phyloP scores from a whole-genome alignment of 2,888 invertebrate species.

The Euspilapteryx auroguttella region DNA sequence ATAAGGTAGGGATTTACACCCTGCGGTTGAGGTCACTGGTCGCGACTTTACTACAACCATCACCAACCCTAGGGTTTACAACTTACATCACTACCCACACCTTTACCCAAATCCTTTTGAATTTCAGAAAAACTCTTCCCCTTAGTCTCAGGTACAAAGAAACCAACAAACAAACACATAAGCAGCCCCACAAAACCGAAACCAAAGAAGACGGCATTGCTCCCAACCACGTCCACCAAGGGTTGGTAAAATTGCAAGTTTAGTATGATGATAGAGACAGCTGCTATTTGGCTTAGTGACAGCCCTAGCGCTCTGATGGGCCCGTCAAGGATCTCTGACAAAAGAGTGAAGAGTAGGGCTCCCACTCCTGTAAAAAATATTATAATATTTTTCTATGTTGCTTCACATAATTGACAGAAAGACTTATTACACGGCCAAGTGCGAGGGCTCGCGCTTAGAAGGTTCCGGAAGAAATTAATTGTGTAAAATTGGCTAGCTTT shows the following conservation, averaged over 20 bases:
- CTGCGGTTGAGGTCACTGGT: too few species aligned
- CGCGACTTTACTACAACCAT: too few species aligned
- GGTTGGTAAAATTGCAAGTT: background rate
- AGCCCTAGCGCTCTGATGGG: background rate
- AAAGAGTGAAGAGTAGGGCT: background rate
- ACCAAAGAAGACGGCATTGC: slow-evolving; percentile 19
- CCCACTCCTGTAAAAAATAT: background rate
- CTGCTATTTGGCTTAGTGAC: background rate
- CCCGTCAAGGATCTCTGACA: background rate
- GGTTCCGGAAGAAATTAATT: too few species aligned
- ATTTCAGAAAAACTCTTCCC: slow-evolving; percentile 14
- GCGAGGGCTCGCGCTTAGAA: too few species aligned
- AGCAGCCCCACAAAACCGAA: slow-evolving; percentile 15
- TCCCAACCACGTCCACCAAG: slow-evolving; percentile 12
- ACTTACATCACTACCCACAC: too few species aligned
- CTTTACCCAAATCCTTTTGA: background rate
- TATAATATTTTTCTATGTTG: too few species aligned
- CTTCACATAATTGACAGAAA: too few species aligned
- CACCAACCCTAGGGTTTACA: too few species aligned
- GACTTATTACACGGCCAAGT: too few species aligned
- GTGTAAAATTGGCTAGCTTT: too few species aligned
- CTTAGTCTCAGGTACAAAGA: slow-evolving; percentile 21
- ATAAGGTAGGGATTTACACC: too few species aligned
- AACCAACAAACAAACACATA: slow-evolving; percentile 17
- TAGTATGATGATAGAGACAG: background rate